These are phyloP conservation scores for Erpobdella octoculata DNA, from an alignment of 2,888 invertebrate species.

Conservation along the genomic window DNA sequence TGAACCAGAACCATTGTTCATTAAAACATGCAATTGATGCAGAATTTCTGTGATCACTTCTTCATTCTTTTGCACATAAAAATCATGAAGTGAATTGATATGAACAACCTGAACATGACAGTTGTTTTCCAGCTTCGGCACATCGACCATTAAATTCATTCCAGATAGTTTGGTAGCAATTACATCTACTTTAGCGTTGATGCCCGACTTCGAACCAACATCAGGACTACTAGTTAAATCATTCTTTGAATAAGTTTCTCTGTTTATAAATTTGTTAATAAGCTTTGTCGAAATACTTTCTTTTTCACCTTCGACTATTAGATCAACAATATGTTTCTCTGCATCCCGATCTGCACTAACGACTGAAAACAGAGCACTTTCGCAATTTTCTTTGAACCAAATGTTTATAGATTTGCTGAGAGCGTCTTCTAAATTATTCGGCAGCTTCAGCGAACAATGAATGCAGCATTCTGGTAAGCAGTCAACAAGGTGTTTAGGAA, in stretches of 20 bases:
- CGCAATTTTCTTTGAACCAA: slow-evolving; percentile 1
- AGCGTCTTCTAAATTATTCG: too few species aligned
- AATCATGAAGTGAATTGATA: background rate
- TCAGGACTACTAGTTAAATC: background rate
- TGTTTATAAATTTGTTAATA: too few species aligned
- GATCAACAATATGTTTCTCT: background rate
- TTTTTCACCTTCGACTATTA: background rate
- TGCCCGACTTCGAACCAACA: background rate
- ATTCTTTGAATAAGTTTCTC: too few species aligned
- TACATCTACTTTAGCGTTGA: too few species aligned
- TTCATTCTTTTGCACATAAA: background rate
- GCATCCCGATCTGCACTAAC: background rate
- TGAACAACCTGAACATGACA: background rate
- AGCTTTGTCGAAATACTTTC: background rate
- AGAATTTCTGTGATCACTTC: background rate
- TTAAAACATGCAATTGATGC: background rate
- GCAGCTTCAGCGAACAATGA: background rate
- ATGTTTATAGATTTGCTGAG: background rate
- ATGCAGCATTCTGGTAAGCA: background rate
- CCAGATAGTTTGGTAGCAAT: too few species aligned
- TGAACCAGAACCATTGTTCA: background rate
- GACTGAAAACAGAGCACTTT: background rate
- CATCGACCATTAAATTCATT: too few species aligned
- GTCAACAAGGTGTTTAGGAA: background rate
- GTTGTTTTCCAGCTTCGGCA: background rate